phyloP scores from a whole-genome alignment of 2,888 invertebrate genomes.

The Pteria penguin region DNA sequence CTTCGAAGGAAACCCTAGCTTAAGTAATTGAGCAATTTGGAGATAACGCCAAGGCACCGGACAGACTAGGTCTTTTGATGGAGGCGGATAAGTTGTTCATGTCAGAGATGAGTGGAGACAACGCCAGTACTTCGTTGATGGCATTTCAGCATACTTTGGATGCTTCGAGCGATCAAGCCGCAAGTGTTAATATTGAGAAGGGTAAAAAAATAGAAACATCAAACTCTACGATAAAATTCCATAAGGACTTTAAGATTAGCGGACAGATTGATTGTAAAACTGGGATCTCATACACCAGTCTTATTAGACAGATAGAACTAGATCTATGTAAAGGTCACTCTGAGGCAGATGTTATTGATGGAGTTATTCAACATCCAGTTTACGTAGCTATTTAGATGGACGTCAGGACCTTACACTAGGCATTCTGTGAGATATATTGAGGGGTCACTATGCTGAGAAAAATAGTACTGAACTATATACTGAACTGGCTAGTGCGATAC shows the following conservation, averaged over 20 bases:
- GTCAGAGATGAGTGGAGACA: background rate
- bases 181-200: too few relatives aligned
- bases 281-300: conserved; percentile 3
- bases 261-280: background rate
- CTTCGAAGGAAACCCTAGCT: background rate
- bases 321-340: too few relatives aligned
- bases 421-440: background rate
- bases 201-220: too few relatives aligned
- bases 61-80: background rate
- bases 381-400: conserved; percentile 3
- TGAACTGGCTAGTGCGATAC: background rate
- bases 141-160: background rate
- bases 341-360: too few relatives aligned
- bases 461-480: background rate
- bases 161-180: too few relatives aligned
- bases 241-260: conserved; percentile 15
- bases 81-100: background rate
- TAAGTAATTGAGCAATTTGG: background rate
- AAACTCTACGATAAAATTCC: background rate
- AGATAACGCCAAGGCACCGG: background rate
- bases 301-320: background rate
- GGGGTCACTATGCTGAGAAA: conserved; percentile 7
- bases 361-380: too few relatives aligned
- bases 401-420: background rate
- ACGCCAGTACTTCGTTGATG: background rate